Evolutionary conservation across 2,888 invertebrate species (phyloP), one percentile per base, ranked within the genome.

Genomic region (Drosophila yooni): DNA sequence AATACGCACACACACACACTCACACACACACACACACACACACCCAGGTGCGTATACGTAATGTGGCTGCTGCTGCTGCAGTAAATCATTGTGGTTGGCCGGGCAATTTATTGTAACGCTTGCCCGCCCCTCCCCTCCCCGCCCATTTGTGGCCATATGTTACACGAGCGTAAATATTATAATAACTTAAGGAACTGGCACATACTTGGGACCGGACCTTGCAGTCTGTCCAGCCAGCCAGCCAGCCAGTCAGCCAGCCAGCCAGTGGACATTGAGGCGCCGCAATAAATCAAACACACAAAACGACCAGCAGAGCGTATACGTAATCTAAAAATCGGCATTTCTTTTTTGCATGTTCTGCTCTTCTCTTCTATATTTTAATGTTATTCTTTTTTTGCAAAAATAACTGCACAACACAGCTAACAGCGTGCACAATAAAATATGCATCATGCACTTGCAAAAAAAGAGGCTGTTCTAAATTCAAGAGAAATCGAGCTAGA

Each of bases 71-170:
- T 64, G 76, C 61, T 66, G 52, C 59, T 65, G 89, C 89, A 86
- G 86, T 86, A 86, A 86, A 86, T 86, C 85, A 86, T 90, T 86
- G 85, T 83, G 85, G 88, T 77, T 82, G 70, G 86, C 71, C 71
- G 50, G 77, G 86, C 85, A 85, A 85, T 85, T 89, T 85, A 85
- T 85, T 76, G 88, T 80, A 70, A 67, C 82, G 59, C 58, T 34
- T 56, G 15, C 46, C 21, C 62, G n/a, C 5, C 18, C 43, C 31
- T 18, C 29, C 68, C 40, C 63, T 40, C 51, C 48, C 52, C 46
- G 4, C 21, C n/a, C 54, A 70, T 43, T 64, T 48, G 25, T 31
- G 73, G 62, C 89, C 85, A 86, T 86, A 86, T 86, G 85, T 88
- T 86, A 82, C 74, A 73, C 48, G 54, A 78, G 75, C 86, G 86